Evolutionary conservation across 2,113 vertebrate genomes (phyloP).

Genomic region (Zosterops japonicus): DNA sequence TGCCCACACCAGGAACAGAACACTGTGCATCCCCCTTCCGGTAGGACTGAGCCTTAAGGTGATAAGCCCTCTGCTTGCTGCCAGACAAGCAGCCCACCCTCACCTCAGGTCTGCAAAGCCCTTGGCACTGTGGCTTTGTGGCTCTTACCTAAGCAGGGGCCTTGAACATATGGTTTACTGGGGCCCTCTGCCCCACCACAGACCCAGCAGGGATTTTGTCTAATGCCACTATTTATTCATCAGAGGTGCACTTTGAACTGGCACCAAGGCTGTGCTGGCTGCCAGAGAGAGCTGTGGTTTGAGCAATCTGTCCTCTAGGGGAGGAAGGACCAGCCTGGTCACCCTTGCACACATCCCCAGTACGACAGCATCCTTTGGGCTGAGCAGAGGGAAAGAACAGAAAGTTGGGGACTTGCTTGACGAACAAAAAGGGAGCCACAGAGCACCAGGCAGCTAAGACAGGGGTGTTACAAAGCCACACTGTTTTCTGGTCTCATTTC

Average conservation of each 20-base stretch:
- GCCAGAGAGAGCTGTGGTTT: background rate
- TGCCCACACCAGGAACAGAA: background rate
- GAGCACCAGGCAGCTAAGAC: background rate
- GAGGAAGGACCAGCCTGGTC: background rate
- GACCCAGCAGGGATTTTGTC: background rate
- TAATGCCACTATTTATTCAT: background rate
- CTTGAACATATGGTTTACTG: background rate
- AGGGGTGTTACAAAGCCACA: background rate
- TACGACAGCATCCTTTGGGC: fast-evolving
- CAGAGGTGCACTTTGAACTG: background rate
- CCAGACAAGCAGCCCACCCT: background rate
- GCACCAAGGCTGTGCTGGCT: background rate
- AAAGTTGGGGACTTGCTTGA: background rate
- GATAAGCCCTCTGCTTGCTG: background rate
- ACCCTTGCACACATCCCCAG: background rate
- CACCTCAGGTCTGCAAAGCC: background rate
- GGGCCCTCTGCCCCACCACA: background rate
- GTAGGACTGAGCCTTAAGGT: fast-evolving
- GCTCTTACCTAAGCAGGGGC: background rate
- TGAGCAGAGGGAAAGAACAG: background rate
- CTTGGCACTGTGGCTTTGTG: background rate
- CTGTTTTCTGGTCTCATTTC: background rate
- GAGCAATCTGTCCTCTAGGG: background rate
- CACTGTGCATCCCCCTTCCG: background rate
- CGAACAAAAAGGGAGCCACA: background rate